phyloP scores from a whole-genome alignment of 2,888 invertebrate species.

The Drosophila mulleri region DNA sequence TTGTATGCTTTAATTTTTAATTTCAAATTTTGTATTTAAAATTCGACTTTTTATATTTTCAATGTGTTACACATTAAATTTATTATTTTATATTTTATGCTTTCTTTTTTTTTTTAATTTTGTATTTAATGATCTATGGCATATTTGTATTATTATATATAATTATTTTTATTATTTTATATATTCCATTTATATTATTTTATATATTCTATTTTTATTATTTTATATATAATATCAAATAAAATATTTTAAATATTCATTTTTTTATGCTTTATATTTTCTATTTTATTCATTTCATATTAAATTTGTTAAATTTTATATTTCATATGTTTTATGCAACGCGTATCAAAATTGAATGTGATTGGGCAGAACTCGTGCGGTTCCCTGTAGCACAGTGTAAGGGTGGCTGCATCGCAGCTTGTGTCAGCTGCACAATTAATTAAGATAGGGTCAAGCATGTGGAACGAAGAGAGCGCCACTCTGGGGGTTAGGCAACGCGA shows the following conservation, averaged over 20 bases:
- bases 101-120: too few species aligned
- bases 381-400: conserved; percentile 22
- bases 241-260: too few species aligned
- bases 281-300: background rate
- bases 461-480: conserved; percentile 22
- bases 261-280: background rate
- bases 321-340: background rate
- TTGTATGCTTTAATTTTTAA: too few species aligned
- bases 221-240: too few species aligned
- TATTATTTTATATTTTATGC: too few species aligned
- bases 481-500: conserved; percentile 39
- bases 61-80: too few species aligned
- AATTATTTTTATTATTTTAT: background rate
- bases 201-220: too few species aligned
- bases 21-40: too few species aligned
- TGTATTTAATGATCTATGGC: too few species aligned
- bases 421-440: conserved; percentile 61
- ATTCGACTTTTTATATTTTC: too few species aligned
- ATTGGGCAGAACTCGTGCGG: background rate
- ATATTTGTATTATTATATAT: too few species aligned
- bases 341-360: background rate
- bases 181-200: too few species aligned
- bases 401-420: conserved; percentile 29
- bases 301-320: background rate
- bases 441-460: conserved; percentile 37